Base-by-base conservation (phyloP, 1,140 invertebrate species). In the Drosophila arawakana region DNA sequence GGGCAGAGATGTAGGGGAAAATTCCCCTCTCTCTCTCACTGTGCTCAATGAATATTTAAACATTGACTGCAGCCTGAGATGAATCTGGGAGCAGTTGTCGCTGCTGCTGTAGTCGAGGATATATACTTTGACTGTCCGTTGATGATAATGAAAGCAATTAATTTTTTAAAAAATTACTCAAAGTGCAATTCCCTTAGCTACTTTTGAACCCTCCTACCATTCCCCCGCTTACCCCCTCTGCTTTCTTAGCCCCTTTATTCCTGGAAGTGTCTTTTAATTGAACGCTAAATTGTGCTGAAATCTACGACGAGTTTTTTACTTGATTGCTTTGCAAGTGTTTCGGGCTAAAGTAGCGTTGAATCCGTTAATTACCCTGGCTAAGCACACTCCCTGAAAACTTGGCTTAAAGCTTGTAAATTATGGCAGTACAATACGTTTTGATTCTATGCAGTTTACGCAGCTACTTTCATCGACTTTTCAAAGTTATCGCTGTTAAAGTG, bases 111-210 rank as follows among this genome's bases (percentile, higher is more conserved):
- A 69, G 44, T 44, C 18, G 43, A 15, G 49, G 34, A 60, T 21
- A 61, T 21, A 11, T 62, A 57, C 9, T 49, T 60, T 39, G 59
- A 43, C 76, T 83, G 73, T 47, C 49, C 78, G 52, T 55, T 60
- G 55, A 76, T 49, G 83, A 80, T 86, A 86, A 80, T 88, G 69
- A 88, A 88, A 83, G 83, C 83, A 88, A 88, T 88, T 88, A 88
- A 76, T 80, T 88, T 84, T 86, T 77, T 43, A 65, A 67, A 80
- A 84, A 78, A 62, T 60, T 66, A 58, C 55, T 77, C 69, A 65
- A 30, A 86, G 72, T 88, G 80, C 82, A 80, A 80, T 88, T 86
- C 71, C 49, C 73, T 58, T 61, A 69, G 71, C 43, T 69, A 80
- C 72, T 82, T 76, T 58, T 43, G 10, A 10, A 1, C n/a, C 15